Evolutionary conservation across 1,140 invertebrate species (phyloP).

Genomic region (Bombus soroeensis): DNA sequence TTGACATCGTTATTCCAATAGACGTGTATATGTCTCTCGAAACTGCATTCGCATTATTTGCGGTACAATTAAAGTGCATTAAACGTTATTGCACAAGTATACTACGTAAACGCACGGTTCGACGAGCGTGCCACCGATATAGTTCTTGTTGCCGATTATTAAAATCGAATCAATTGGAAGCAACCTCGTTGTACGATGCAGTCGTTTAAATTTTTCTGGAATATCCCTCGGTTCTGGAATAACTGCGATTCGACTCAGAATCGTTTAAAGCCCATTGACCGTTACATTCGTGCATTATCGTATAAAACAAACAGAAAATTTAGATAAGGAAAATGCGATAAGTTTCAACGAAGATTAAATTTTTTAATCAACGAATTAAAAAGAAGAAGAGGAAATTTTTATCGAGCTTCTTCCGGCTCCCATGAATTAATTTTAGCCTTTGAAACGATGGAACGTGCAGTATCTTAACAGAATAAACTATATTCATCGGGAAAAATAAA

Average conservation of each 20-base stretch:
- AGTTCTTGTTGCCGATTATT: neutral
- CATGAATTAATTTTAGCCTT: no score
- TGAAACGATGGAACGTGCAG: no score
- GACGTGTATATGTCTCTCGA: neutral
- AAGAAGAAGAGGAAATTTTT: no score
- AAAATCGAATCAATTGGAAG: neutral
- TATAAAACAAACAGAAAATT: neutral
- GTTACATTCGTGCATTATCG: neutral
- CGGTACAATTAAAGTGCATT: slow-evolving; percentile 1
- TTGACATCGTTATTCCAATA: neutral
- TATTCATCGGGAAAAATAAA: neutral
- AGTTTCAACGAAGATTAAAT: no score
- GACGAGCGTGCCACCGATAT: neutral
- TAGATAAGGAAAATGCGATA: neutral
- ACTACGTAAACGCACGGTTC: no score
- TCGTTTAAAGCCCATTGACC: neutral
- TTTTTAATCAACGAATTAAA: no score
- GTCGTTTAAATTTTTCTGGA: neutral
- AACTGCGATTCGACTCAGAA: neutral
- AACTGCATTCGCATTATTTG: neutral
- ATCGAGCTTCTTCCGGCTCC: no score
- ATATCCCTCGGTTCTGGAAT: neutral
- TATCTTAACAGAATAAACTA: no score
- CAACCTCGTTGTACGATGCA: neutral
- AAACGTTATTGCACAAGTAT: neutral